phyloP scores from a whole-genome alignment of 2,797 vertebrate species.

The Gouania willdenowi region DNA sequence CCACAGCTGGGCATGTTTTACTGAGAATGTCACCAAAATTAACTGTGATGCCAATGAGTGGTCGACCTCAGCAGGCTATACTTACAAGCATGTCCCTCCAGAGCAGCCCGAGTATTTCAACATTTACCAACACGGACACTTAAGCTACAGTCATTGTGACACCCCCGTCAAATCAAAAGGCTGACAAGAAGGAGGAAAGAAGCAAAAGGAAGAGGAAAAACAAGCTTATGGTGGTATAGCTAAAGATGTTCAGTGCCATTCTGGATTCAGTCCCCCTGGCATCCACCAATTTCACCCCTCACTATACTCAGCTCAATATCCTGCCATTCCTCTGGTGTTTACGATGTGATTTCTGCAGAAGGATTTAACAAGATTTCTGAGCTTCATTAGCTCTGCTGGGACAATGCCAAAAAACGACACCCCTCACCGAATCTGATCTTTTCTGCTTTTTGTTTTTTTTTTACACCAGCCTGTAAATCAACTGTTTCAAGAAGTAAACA shows the following conservation, averaged over 20 bases:
- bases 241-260: constrained; percentile 27
- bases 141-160: constrained; percentile 44
- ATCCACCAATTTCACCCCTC: constrained; percentile 13
- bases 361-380: constrained; percentile 39
- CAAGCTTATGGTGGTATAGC: constrained; percentile 8
- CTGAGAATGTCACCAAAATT: constrained; percentile 57
- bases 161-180: constrained; percentile 30
- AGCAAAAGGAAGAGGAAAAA: constrained; percentile 5
- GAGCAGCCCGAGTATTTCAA: constrained; percentile 23
- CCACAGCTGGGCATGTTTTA: constrained; percentile 67
- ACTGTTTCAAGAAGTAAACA: no score
- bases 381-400: constrained; percentile 27
- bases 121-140: constrained; percentile 36
- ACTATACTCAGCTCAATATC: constrained; percentile 35
- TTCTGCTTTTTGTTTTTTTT: constrained; percentile 4
- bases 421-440: constrained; percentile 9
- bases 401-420: constrained; percentile 26
- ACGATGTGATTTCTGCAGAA: constrained; percentile 32
- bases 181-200: constrained; percentile 21
- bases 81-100: constrained; percentile 32
- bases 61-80: constrained; percentile 43
- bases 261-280: constrained; percentile 20
- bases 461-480: constrained; percentile 7
- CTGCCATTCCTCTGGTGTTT: constrained; percentile 45
- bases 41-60: constrained; percentile 62